Evolutionary conservation across 2,888 invertebrate species (phyloP).

Genomic region (Cetonia aurata): DNA sequence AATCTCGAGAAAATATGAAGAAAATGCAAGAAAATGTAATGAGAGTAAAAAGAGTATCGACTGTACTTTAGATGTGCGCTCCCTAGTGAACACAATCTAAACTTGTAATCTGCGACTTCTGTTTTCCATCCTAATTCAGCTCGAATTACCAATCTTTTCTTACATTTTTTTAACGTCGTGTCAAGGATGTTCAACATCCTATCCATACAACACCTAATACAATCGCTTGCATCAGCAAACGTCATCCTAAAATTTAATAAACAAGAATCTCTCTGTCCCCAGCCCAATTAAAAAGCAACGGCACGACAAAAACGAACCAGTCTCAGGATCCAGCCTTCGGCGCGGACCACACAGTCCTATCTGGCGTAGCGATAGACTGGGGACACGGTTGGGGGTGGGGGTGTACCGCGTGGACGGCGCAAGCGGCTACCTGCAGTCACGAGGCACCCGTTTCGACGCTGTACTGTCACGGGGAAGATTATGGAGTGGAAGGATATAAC

Average conservation of each 20-base stretch:
- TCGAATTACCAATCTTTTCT: too few species aligned
- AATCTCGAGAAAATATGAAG: too few species aligned
- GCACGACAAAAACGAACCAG: conserved; percentile 38
- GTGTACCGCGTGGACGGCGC: conserved; percentile 71
- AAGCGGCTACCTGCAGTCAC: conserved; percentile 71
- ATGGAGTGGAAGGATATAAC: conserved; percentile 74
- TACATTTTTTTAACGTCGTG: too few species aligned
- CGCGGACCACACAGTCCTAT: conserved; percentile 62
- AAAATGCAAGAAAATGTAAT: too few species aligned
- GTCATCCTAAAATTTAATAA: conserved; percentile 1
- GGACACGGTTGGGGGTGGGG: conserved; percentile 85
- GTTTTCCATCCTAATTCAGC: too few species aligned
- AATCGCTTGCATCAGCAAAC: too few species aligned
- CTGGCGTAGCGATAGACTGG: conserved; percentile 69
- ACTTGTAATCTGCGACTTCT: too few species aligned
- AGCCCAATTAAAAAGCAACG: conserved; percentile 40
- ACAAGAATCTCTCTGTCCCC: conserved; percentile 2
- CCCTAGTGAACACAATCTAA: too few species aligned
- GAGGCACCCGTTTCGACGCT: conserved; percentile 74
- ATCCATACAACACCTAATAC: too few species aligned
- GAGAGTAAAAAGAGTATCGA: too few species aligned
- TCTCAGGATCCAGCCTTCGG: conserved; percentile 52
- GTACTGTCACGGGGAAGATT: conserved; percentile 67
- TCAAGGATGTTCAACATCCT: too few species aligned
- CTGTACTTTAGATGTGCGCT: too few species aligned